Base-by-base conservation (phyloP, 2,797 vertebrate genomes). In the Cynodonichthys magdalenae region DNA sequence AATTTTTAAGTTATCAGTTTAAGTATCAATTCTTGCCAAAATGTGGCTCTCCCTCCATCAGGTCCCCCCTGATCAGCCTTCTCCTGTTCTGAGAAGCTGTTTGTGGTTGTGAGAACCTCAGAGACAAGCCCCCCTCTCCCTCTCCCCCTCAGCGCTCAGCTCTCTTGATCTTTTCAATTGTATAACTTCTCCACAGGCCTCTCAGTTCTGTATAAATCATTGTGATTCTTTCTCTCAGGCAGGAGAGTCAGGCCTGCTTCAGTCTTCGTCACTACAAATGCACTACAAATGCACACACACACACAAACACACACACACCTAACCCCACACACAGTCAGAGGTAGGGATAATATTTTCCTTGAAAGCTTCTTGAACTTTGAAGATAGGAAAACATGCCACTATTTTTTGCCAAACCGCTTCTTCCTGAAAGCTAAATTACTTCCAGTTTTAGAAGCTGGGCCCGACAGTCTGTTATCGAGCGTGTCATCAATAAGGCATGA, bases 271-370 rank as follows among this genome's bases (percentile, higher is more conserved):
- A 51, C 41, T 75, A 46, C n/a, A n/a, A n/a, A n/a, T n/a, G n/a
- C 24, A 3, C 52, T 57, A 24, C 19, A 28, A 15, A 41, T 11
- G 50, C 36, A 15, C 53, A 48, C 44, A 49, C 59, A 18, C 51
- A 53, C 48, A 11, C 62, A 50, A 34, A 48, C 49, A 15, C 50
- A 49, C 52, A 14, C 65, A 46, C 58, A 52, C 57, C 46, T 34
- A n/a, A 59, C 53, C 41, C 42, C 77, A 62, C 66, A 53, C 78
- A 56, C 86, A 75, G 82, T 66, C 59, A 78, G 89, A 82, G 78
- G 80, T 60, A 88, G 85, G 42, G 18, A 92, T 84, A 93, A 93
- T 92, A 91, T 92, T 92, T 92, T 91, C 70, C 52, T 58, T 80
- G 72, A 85, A 81, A 87, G 85, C 90, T 91, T 87, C 88, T 89